Evolutionary conservation across 2,888 invertebrate genomes (phyloP).

Genomic region (Chrysolina haemoptera): DNA sequence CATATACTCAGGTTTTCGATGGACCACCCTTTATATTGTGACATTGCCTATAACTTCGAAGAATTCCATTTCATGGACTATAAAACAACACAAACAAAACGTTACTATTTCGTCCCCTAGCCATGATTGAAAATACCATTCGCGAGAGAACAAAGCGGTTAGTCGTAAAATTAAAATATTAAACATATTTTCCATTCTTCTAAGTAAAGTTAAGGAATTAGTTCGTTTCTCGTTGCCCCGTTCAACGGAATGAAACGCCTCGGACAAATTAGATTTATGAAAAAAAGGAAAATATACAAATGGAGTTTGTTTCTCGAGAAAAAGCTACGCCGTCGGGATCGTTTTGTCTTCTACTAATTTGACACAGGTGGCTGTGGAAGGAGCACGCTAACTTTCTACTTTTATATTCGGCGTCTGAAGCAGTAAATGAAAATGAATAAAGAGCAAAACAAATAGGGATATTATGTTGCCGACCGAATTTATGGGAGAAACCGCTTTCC

Average conservation of each 20-base stretch:
- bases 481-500: slow-evolving; percentile 31
- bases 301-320: slow-evolving; percentile 56
- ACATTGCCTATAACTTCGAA: no score
- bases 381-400: slow-evolving; percentile 59
- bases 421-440: slow-evolving; percentile 57
- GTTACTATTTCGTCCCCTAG: no score
- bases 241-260: slow-evolving; percentile 54
- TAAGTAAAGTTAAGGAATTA: slow-evolving; percentile 47
- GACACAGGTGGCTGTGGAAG: slow-evolving; percentile 66
- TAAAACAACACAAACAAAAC: no score
- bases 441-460: slow-evolving; percentile 51
- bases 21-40: no score
- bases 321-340: slow-evolving; percentile 59
- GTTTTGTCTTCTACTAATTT: slow-evolving; percentile 67
- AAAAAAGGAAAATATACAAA: slow-evolving; percentile 56
- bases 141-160: neutral
- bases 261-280: slow-evolving; percentile 60
- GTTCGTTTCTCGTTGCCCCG: slow-evolving; percentile 45
- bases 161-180: slow-evolving; percentile 9
- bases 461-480: slow-evolving; percentile 48
- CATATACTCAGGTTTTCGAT: no score
- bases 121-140: neutral
- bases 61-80: no score
- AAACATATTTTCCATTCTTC: slow-evolving; percentile 33
- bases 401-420: slow-evolving; percentile 43